Evolutionary conservation across 2,113 vertebrate genomes (phyloP).

Genomic region (Piprites chloris): DNA sequence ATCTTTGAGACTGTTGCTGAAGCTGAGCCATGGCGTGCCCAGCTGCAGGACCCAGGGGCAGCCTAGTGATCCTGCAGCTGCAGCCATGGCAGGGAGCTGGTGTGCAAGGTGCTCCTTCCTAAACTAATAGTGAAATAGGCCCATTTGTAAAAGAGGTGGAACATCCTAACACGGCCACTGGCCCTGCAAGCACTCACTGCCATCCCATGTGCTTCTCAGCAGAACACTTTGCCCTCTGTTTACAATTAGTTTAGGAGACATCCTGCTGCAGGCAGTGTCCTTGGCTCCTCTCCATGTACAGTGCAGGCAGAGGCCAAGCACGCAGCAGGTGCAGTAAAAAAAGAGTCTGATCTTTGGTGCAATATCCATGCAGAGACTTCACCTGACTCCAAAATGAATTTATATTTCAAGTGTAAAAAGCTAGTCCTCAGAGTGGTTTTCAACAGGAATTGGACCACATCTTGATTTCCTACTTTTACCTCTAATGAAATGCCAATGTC

Average conservation of each 20-base stretch:
- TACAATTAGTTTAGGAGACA: not conserved
- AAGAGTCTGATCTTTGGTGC: not conserved
- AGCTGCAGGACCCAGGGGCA: not conserved
- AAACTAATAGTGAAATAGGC: not conserved
- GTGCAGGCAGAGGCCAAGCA: not conserved
- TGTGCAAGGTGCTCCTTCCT: not conserved
- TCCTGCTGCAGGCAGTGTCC: not conserved
- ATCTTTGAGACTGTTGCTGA: not conserved
- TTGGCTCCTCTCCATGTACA: not conserved
- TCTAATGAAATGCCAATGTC: not conserved
- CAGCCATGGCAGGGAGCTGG: not conserved
- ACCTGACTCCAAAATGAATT: not conserved
- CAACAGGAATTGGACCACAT: not conserved
- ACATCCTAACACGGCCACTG: accelerated
- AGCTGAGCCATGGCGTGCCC: not conserved
- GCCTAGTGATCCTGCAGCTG: not conserved
- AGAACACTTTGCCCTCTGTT: not conserved
- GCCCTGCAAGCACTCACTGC: accelerated
- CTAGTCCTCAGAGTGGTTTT: not conserved
- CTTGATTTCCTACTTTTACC: not conserved
- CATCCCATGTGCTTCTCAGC: not conserved
- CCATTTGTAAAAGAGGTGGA: no score
- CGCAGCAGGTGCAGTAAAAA: not conserved
- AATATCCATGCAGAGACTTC: not conserved
- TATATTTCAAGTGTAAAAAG: not conserved